Conservation (phyloP, 2,113 vertebrate genomes). For the Casuarius casuarius region DNA sequence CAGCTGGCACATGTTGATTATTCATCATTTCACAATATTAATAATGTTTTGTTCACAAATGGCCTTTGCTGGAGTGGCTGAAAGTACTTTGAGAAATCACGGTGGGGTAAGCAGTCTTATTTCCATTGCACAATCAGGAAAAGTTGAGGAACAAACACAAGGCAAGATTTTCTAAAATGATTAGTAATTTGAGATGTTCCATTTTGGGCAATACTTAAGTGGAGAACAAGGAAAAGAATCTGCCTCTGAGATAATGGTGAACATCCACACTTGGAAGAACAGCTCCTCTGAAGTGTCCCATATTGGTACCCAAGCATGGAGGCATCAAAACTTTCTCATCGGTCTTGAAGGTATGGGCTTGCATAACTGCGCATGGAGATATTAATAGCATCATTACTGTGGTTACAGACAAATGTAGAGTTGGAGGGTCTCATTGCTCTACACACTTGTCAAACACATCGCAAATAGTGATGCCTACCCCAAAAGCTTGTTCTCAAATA, state of each 20-base stretch:
- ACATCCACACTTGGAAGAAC: neutral
- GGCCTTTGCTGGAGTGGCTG: slow-evolving; percentile 12
- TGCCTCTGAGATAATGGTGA: neutral
- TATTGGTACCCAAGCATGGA: neutral
- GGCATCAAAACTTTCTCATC: neutral
- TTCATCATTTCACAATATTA: slow-evolving; percentile 35
- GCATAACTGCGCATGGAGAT: neutral
- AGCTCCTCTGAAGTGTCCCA: neutral
- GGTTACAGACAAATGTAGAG: accelerated
- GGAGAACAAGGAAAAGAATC: neutral
- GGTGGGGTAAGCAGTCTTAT: slow-evolving; percentile 1
- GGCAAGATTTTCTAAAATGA: neutral
- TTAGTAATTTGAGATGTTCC: neutral
- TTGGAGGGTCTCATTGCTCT: neutral
- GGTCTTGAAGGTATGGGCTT: neutral
- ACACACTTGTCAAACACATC: neutral
- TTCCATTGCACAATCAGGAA: slow-evolving; percentile 49
- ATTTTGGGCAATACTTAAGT: neutral
- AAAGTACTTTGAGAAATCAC: slow-evolving; percentile 34
- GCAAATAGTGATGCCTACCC: neutral
- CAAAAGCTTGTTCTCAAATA: neutral
- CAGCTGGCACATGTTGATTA: slow-evolving; percentile 5
- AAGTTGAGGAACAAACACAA: neutral
- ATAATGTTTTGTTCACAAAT: slow-evolving; percentile 16
- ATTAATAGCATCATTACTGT: neutral